phyloP scores from a whole-genome alignment of 1,140 invertebrate genomes.

The Bactericera cockerelli region DNA sequence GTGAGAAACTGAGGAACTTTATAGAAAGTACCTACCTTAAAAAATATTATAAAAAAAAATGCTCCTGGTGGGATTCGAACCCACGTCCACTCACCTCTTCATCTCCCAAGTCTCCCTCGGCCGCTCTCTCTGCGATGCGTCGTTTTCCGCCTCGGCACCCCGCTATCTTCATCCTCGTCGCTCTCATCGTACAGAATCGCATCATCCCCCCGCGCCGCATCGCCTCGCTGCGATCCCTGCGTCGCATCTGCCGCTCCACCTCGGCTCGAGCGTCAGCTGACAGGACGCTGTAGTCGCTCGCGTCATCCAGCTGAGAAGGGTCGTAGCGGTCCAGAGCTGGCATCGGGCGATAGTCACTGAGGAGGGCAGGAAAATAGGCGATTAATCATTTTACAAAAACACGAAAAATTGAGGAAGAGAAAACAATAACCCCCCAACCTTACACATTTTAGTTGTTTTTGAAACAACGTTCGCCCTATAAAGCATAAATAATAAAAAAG shows the following conservation, averaged over 20 bases:
- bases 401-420: constrained; percentile 9
- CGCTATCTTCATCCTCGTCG: constrained; percentile 52
- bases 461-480: not conserved
- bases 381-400: constrained; percentile 14
- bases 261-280: constrained; percentile 70
- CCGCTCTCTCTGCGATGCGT: constrained; percentile 66
- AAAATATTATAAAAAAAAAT: constrained; percentile 1
- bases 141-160: constrained; percentile 27
- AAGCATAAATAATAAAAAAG: not conserved
- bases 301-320: constrained; percentile 67
- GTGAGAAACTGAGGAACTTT: too few relatives aligned
- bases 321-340: constrained; percentile 91
- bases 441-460: not conserved
- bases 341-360: constrained; percentile 89
- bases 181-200: constrained; percentile 55
- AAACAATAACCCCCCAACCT: not conserved
- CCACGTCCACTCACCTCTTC: constrained; percentile 43
- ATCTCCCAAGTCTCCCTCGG: constrained; percentile 58
- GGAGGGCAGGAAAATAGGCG: constrained; percentile 10
- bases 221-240: constrained; percentile 72
- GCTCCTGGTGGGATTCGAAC: not conserved
- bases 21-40: not conserved
- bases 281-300: constrained; percentile 73
- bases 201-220: constrained; percentile 63
- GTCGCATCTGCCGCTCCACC: constrained; percentile 74